Evolutionary conservation across 1,140 invertebrate genomes (phyloP), one percentile per base, ranked within the genome.

Genomic region (Varroa destructor): DNA sequence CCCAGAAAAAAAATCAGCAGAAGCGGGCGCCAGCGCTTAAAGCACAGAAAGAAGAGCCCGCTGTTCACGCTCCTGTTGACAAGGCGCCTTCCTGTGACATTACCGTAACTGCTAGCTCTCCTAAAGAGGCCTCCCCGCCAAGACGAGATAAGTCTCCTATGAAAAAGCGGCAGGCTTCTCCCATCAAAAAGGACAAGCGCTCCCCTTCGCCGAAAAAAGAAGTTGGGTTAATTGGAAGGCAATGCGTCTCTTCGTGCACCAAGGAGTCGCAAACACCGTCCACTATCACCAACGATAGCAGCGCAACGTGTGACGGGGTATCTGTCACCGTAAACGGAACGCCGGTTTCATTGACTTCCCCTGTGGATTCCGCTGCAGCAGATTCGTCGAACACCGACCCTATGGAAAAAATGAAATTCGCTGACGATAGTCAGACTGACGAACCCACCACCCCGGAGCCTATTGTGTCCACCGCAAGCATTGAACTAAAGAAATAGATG

Each of bases 161-260:
- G 40, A 67, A 67, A 40, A 67, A 67, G 61, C 61, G 61, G 12
- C 61, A 25, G 37, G 40, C 61, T 40, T 67, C 61, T 14, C 61
- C 61, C 8, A 14, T 46, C 40, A 67, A 67, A 40, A 8, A 8
- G 4, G 61, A 67, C 61, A 67, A 14, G 3, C 14, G 61, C 14
- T 67, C 61, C 12, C 61, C 61, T 4, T 67, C 61, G 8, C 61
- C 61, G 37, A 67, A 67, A 37, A 67, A 67, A 67, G 61, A 67
- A 1, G 40, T 8, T 8, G 46, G 46, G 3, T 3, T 51, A 3
- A 51, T 5, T 8, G 8, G 12, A 1, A 67, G 36, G 12, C 61
- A 67, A 37, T 37, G 61, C 3, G 37, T 12, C 36, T 12, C 14
- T 12, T 43, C 40, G 12, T 37, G 12, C 2, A 67, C 61, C 1